Evolutionary conservation across 2,113 vertebrate genomes (phyloP).

Genomic region (Polypterus senegalus): DNA sequence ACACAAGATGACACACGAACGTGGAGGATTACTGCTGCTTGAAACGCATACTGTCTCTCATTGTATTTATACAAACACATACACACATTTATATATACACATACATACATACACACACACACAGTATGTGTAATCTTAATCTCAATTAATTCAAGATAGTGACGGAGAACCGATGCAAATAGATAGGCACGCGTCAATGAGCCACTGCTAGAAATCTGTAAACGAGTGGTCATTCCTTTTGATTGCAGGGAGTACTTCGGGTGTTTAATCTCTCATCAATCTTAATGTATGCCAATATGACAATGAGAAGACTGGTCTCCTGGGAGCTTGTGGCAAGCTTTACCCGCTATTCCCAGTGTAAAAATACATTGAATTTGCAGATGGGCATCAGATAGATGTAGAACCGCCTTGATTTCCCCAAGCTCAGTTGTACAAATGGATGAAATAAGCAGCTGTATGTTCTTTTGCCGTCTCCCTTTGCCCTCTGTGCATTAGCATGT

Average conservation of each 20-base stretch:
- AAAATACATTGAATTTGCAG: slow-evolving; percentile 80
- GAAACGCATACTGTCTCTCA: too few relatives aligned
- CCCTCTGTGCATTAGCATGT: slow-evolving; percentile 78
- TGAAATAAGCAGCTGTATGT: slow-evolving; percentile 75
- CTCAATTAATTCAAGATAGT: slow-evolving; percentile 53
- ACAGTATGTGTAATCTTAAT: too few relatives aligned
- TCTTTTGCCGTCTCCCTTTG: slow-evolving; percentile 63
- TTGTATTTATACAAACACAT: background rate
- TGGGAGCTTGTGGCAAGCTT: slow-evolving; percentile 64
- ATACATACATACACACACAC: too few relatives aligned
- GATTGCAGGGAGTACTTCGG: slow-evolving; percentile 61
- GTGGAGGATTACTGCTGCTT: too few relatives aligned
- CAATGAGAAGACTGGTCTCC: slow-evolving; percentile 71
- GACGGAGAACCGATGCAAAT: slow-evolving; percentile 42
- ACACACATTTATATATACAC: background rate
- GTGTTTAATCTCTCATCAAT: slow-evolving; percentile 94
- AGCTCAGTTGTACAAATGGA: slow-evolving; percentile 65
- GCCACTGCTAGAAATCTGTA: slow-evolving; percentile 51
- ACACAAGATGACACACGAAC: too few relatives aligned
- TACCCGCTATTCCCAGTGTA: slow-evolving; percentile 67
- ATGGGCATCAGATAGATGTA: slow-evolving; percentile 63
- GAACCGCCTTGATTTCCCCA: slow-evolving; percentile 79
- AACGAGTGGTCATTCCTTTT: slow-evolving; percentile 72
- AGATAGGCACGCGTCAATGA: slow-evolving; percentile 36
- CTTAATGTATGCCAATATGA: slow-evolving; percentile 94